These are phyloP conservation scores for Vanessa atalanta DNA, from an alignment of 1,140 invertebrate species.

Conservation along the genomic window DNA sequence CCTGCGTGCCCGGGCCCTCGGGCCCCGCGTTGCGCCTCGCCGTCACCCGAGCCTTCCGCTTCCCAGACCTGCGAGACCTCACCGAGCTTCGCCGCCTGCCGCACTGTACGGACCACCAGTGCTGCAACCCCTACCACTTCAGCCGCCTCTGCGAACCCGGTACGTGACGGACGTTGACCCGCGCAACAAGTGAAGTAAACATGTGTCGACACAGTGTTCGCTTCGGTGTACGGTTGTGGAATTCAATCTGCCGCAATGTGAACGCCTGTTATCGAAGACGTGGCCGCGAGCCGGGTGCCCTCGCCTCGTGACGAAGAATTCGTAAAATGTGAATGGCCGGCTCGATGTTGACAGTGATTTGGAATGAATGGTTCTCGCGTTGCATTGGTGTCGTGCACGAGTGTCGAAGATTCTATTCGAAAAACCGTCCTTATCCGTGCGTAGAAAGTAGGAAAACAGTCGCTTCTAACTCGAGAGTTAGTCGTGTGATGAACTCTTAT, in stretches of 20 bases:
- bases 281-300: slow-evolving; percentile 11
- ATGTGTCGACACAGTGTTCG: slow-evolving; percentile 42
- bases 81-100: slow-evolving; percentile 86
- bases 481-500: slow-evolving; percentile 46
- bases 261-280: slow-evolving; percentile 22
- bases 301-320: background rate
- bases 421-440: slow-evolving; percentile 20
- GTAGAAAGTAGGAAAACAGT: slow-evolving; percentile 44
- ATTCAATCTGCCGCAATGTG: slow-evolving; percentile 9
- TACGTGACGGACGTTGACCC: slow-evolving; percentile 63
- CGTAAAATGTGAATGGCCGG: slow-evolving; percentile 35
- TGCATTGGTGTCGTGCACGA: slow-evolving; percentile 12
- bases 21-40: slow-evolving; percentile 52
- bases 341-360: slow-evolving; percentile 32
- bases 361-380: slow-evolving; percentile 36
- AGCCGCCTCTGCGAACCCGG: slow-evolving; percentile 88
- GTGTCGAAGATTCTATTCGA: slow-evolving; percentile 15
- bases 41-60: slow-evolving; percentile 84
- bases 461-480: background rate
- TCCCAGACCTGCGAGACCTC: slow-evolving; percentile 84
- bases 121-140: slow-evolving; percentile 93
- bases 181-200: slow-evolving; percentile 75
- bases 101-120: slow-evolving; percentile 83
- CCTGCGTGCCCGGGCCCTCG: slow-evolving; percentile 56
- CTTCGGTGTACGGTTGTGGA: slow-evolving; percentile 15